phyloP scores from a whole-genome alignment of 1,140 invertebrate genomes.

The Bombus superbus region DNA sequence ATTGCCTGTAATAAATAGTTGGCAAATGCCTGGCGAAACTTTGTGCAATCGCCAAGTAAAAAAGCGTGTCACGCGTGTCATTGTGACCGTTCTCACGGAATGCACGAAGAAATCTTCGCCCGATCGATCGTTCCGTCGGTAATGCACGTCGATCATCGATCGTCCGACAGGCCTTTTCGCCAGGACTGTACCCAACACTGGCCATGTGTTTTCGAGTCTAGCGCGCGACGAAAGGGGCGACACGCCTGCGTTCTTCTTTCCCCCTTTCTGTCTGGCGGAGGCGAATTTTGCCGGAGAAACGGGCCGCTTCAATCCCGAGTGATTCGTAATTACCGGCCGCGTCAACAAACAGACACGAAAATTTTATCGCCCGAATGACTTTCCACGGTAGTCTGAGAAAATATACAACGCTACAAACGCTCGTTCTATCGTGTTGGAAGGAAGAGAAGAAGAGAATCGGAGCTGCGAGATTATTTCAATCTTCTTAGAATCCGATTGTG shows the following conservation, averaged over 20 bases:
- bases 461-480: background rate
- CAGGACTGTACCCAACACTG: background rate
- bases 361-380: background rate
- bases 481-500: background rate
- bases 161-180: too few relatives aligned
- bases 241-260: conserved; percentile 40
- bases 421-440: background rate
- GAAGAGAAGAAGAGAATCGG: background rate
- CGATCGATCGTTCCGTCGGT: background rate
- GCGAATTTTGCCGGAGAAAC: background rate
- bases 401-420: background rate
- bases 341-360: conserved; percentile 19
- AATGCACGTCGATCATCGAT: too few relatives aligned
- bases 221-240: conserved; percentile 46
- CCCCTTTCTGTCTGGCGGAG: conserved; percentile 22
- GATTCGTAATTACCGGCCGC: conserved; percentile 18
- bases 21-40: conserved; percentile 46
- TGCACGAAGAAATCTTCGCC: background rate
- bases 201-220: conserved; percentile 63
- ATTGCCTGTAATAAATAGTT: conserved; percentile 64
- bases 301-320: conserved; percentile 3
- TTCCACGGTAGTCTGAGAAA: background rate
- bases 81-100: conserved; percentile 1
- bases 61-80: conserved; percentile 24
- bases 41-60: conserved; percentile 58